A percentile compares a stretch with the other conserved stretches of the same genome.
Conservation (phyloP, 2,888 invertebrate genomes). For the Erebia ligea region DNA sequence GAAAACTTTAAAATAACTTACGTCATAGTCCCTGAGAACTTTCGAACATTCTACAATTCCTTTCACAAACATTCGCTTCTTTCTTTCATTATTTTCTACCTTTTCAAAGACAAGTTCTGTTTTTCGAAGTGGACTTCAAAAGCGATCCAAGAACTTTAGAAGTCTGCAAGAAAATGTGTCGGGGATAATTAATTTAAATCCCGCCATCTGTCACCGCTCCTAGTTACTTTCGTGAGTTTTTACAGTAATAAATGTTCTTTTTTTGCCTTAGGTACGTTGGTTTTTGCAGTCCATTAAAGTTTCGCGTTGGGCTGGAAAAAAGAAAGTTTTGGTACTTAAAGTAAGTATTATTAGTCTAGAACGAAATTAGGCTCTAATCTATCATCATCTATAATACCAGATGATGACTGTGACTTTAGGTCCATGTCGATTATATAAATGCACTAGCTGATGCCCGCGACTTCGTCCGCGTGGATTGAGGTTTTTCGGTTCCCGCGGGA, state of each 20-base stretch:
- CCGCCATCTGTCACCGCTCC: conserved; percentile 32
- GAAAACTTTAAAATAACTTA: too few species aligned
- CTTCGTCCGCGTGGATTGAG: too few species aligned
- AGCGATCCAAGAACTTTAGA: conserved; percentile 26
- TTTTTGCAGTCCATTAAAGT: conserved; percentile 5
- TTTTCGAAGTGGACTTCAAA: conserved; percentile 21
- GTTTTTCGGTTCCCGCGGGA: too few species aligned
- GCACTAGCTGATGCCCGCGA: too few species aligned
- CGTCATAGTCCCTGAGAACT: neutral
- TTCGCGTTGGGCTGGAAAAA: neutral
- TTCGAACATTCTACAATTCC: neutral
- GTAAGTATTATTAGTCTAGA: too few species aligned
- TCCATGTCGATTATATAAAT: too few species aligned
- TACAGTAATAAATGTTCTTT: conserved; percentile 33
- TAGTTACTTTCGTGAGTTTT: conserved; percentile 27
- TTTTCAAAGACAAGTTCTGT: conserved; percentile 13
- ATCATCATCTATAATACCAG: too few species aligned
- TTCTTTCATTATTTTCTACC: neutral
- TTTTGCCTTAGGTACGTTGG: conserved; percentile 3
- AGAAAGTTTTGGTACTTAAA: too few species aligned
- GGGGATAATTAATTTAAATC: conserved; percentile 40
- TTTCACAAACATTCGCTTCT: neutral
- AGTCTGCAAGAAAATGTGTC: conserved; percentile 28
- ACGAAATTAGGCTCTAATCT: too few species aligned
- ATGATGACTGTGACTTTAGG: too few species aligned